phyloP scores from a whole-genome alignment of 2,113 vertebrate species.

The Chelonoidis abingdonii region DNA sequence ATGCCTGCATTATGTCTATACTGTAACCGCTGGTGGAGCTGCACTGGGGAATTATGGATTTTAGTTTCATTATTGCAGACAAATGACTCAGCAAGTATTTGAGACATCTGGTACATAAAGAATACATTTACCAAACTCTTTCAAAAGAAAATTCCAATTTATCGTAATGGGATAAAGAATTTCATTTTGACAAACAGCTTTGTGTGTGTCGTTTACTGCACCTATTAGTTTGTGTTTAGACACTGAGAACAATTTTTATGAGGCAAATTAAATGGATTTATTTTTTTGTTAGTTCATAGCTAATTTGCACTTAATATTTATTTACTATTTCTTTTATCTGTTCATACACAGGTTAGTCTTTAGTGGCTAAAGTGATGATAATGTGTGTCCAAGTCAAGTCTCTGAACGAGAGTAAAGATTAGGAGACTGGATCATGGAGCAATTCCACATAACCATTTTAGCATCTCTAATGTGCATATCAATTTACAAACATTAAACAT shows the following conservation, averaged over 20 bases:
- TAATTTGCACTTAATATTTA: constrained; percentile 23
- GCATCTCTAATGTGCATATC: neutral
- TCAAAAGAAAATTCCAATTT: constrained; percentile 52
- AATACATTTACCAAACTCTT: constrained; percentile 32
- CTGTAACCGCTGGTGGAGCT: neutral
- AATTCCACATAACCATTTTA: neutral
- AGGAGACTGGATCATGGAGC: neutral
- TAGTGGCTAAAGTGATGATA: constrained; percentile 17
- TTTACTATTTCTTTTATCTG: constrained; percentile 24
- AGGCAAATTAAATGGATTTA: constrained; percentile 59
- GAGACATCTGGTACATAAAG: constrained; percentile 19
- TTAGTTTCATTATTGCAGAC: neutral
- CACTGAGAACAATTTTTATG: constrained; percentile 62
- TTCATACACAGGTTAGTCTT: neutral
- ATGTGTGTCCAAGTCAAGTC: neutral
- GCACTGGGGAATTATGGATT: neutral
- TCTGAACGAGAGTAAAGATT: neutral
- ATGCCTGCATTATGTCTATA: neutral
- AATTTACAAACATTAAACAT: neutral
- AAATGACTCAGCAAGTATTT: constrained; percentile 15
- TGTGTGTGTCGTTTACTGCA: constrained; percentile 67
- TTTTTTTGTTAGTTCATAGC: constrained; percentile 63
- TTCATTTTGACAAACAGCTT: constrained; percentile 63
- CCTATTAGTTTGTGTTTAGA: constrained; percentile 60
- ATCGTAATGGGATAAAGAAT: constrained; percentile 63